Percentiles rank a stretch among this genome's conserved stretches.
phyloP scores from a whole-genome alignment of 1,140 invertebrate species.

The Lepidurus couesii region DNA sequence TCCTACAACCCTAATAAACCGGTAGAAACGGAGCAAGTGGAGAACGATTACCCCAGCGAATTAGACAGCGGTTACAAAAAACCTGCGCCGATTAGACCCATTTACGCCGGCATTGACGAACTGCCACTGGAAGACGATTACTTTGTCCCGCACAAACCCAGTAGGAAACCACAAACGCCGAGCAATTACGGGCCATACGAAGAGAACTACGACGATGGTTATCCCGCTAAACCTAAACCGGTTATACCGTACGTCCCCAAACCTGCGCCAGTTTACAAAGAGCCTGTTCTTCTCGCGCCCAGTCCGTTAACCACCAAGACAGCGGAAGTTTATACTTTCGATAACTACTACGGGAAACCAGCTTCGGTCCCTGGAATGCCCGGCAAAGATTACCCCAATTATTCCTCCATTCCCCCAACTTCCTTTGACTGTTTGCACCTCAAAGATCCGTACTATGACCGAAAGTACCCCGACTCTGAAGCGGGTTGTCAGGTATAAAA shows the following conservation, averaged over 20 bases:
- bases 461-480: slow-evolving; percentile 37
- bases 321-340: slow-evolving; percentile 26
- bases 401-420: slow-evolving; percentile 41
- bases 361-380: slow-evolving; percentile 33
- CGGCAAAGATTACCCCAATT: slow-evolving; percentile 43
- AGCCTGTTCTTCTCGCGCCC: slow-evolving; percentile 30
- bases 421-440: slow-evolving; percentile 41
- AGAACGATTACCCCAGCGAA: neutral
- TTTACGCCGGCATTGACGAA: slow-evolving; percentile 18
- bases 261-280: slow-evolving; percentile 26
- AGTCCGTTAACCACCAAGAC: slow-evolving; percentile 24
- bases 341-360: slow-evolving; percentile 40
- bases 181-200: neutral
- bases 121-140: slow-evolving; percentile 27
- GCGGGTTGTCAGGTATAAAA: slow-evolving; percentile 37
- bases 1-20: slow-evolving; percentile 2
- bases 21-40: neutral
- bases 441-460: slow-evolving; percentile 28
- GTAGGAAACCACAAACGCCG: neutral
- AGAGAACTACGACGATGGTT: neutral
- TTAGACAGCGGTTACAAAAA: neutral
- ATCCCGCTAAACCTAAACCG: slow-evolving; percentile 26
- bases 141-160: neutral
- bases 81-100: slow-evolving; percentile 25
- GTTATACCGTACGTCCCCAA: slow-evolving; percentile 27